These are phyloP conservation scores for Urocynchramus pylzowi DNA, from an alignment of 2,113 vertebrate genomes.

Conservation along the genomic window DNA sequence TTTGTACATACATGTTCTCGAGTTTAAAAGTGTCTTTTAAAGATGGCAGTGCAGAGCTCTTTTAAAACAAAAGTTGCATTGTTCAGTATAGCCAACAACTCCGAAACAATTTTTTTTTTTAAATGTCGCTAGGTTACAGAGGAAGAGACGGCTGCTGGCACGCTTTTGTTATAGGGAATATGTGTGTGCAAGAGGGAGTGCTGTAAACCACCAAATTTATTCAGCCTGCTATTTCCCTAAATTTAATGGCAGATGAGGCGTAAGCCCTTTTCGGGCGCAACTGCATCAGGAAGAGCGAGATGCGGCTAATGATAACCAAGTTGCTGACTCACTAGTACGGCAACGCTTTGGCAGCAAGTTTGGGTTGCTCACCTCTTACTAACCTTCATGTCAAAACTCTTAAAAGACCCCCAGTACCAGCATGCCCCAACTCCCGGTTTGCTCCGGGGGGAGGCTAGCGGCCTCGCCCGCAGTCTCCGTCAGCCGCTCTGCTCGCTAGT, in stretches of 20 bases:
- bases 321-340: constrained; percentile 1
- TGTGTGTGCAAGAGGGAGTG: constrained; percentile 40
- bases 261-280: neutral
- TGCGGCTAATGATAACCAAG: neutral
- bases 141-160: constrained; percentile 22
- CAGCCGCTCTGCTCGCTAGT: neutral
- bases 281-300: neutral
- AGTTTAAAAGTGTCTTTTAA: constrained; percentile 72
- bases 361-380: constrained; percentile 17
- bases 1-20: constrained; percentile 72
- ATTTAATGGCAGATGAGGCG: neutral
- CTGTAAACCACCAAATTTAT: constrained; percentile 23
- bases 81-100: constrained; percentile 66
- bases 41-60: constrained; percentile 89
- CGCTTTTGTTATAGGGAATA: neutral
- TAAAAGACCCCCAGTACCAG: neutral
- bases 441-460: neutral
- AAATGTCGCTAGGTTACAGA: neutral
- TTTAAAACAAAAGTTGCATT: constrained; percentile 80
- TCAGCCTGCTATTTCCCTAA: neutral
- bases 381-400: constrained; percentile 31
- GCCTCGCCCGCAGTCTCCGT: neutral
- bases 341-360: constrained; percentile 50
- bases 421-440: neutral
- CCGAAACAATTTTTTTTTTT: neutral